Percentiles rank a stretch among this genome's conserved stretches.
phyloP scores from a whole-genome alignment of 2,113 vertebrate genomes.

The Corynorhinus townsendii region DNA sequence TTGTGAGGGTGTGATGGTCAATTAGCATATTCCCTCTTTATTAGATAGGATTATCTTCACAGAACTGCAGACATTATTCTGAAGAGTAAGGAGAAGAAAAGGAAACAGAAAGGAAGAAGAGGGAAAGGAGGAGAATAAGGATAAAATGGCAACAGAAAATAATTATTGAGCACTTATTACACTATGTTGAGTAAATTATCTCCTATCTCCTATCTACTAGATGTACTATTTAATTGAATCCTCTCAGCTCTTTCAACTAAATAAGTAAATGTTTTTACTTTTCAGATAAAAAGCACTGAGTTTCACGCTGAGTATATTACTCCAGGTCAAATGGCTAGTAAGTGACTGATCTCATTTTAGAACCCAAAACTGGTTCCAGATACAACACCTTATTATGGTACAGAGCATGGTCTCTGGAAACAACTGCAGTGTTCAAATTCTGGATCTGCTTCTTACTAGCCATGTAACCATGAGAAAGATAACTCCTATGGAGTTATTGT shows the following conservation, averaged over 20 bases:
- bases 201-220: neutral
- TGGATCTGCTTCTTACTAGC: neutral
- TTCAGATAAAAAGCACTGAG: neutral
- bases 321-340: neutral
- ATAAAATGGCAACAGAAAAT: neutral
- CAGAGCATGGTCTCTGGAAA: neutral
- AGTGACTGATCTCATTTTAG: neutral
- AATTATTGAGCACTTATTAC: neutral
- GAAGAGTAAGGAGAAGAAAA: neutral
- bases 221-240: neutral
- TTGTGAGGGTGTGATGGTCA: too few relatives aligned
- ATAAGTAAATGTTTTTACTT: neutral
- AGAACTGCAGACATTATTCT: neutral
- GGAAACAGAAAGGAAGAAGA: neutral
- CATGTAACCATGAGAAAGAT: neutral
- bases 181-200: neutral
- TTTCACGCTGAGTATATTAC: neutral
- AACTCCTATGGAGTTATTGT: neutral
- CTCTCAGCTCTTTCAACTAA: neutral
- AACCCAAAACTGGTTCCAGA: neutral
- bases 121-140: neutral
- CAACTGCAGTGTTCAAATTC: neutral
- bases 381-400: neutral
- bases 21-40: too few relatives aligned
- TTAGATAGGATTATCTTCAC: neutral